Evolutionary conservation across 2,113 vertebrate species (phyloP).

Genomic region (Gavialis gangeticus): DNA sequence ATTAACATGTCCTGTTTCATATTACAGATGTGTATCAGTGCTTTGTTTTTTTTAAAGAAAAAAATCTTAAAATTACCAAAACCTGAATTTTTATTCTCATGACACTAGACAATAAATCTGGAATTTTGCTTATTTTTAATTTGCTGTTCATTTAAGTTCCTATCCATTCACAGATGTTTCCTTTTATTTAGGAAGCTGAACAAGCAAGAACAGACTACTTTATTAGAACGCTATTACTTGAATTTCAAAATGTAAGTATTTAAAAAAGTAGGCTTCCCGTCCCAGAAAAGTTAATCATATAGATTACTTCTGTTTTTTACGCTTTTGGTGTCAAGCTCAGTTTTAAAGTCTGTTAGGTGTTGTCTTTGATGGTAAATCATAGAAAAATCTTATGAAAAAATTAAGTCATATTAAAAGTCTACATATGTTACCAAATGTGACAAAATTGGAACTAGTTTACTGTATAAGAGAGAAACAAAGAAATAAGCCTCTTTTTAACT

Average conservation of each 20-base stretch:
- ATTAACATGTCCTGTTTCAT: background rate
- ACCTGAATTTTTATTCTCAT: background rate
- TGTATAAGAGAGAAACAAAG: background rate
- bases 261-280: background rate
- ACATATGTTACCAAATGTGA: background rate
- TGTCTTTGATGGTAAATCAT: background rate
- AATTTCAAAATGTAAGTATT: conserved; percentile 92
- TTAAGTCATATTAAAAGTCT: background rate
- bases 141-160: background rate
- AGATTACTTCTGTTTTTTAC: background rate
- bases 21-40: background rate
- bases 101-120: background rate
- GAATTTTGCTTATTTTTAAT: background rate
- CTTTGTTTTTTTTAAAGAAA: background rate
- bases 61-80: accelerated
- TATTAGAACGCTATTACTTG: conserved; percentile 90
- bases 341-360: background rate
- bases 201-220: conserved; percentile 93
- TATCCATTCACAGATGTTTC: conserved; percentile 30
- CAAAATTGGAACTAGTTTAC: background rate
- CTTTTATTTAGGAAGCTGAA: conserved; percentile 88
- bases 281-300: background rate
- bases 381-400: background rate
- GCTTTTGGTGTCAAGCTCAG: background rate
- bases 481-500: background rate